Conservation (phyloP, 64 coral and sea anemone genomes). For the Acropora tenuis region DNA sequence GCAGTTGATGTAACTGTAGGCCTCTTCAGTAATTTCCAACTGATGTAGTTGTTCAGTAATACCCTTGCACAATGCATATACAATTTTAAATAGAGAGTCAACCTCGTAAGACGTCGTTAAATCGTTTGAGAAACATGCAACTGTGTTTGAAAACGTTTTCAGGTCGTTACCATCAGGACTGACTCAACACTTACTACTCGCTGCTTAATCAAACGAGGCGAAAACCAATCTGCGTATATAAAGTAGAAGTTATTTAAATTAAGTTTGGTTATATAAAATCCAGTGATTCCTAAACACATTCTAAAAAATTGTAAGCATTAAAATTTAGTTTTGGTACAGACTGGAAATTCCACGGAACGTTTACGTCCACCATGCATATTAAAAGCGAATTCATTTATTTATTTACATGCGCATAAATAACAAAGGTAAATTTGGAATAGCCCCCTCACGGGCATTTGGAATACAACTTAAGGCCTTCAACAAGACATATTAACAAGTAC, state of each 20-base stretch:
- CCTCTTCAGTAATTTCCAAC: not conserved
- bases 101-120: not conserved
- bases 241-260: not conserved
- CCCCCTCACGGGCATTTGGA: not conserved
- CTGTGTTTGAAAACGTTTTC: not conserved
- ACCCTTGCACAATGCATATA: not conserved
- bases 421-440: slow-evolving; percentile 26
- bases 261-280: not conserved
- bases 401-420: slow-evolving; percentile 49
- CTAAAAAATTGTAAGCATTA: not conserved
- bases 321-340: no score
- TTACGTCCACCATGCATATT: no score
- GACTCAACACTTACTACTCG: not conserved
- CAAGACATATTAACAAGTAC: not conserved
- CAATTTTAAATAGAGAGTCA: not conserved
- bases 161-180: not conserved
- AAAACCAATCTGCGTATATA: no score
- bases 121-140: not conserved
- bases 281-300: not conserved
- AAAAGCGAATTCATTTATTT: not conserved
- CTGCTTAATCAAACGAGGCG: not conserved
- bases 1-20: not conserved
- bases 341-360: no score
- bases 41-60: not conserved
- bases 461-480: not conserved